Base-by-base conservation (phyloP, 1,140 invertebrate species). In the Drosophila arizonae region DNA sequence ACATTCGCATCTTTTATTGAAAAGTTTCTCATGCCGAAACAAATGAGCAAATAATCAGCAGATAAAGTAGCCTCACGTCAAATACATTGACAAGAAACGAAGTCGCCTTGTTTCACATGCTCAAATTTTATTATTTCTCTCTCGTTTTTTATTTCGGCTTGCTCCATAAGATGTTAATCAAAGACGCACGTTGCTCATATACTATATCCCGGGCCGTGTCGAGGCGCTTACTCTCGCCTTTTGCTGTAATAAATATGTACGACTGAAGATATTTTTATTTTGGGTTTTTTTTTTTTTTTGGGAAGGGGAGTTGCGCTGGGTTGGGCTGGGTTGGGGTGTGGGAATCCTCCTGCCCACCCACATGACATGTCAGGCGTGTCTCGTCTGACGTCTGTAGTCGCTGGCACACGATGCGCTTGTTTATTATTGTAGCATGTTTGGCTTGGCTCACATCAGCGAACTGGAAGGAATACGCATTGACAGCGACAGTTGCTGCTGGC, bases 371-470 rank as follows among this genome's bases (percentile, higher is more conserved):
- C 75, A 65, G 15, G 54, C 48, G 67, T 57, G 69, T 73, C 62
- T 72, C 62, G 17, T 39, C 70, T 78, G 48, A 77, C 73, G 79
- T 82, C 80, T 76, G 55, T 43, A 46, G 43, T 17, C 43, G 78
- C 62, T 68, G 63, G 74, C 74, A 81, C 56, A 76, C 76, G 61
- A 67, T 67, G 63, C 63, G 45, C 17, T 76, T 86, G 81, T 86
- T 86, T 81, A 86, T 86, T 86, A 81, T 87, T 87, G 78, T 86
- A 70, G 75, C 78, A 76, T 72, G 72, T 78, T 85, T 85, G 77
- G 64, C 64, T 67, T 58, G 70, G 55, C 76, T 60, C 78, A 81
- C 78, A 86, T 87, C 81, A 86, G 58, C 81, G 81, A 87, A 56
- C 71, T 81, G 81, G 78, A 86, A 86, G 72, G 55, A 86, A 86